These are phyloP conservation scores for Entomobrya proxima DNA, from an alignment of 2,888 invertebrate genomes.

Conservation along the genomic window DNA sequence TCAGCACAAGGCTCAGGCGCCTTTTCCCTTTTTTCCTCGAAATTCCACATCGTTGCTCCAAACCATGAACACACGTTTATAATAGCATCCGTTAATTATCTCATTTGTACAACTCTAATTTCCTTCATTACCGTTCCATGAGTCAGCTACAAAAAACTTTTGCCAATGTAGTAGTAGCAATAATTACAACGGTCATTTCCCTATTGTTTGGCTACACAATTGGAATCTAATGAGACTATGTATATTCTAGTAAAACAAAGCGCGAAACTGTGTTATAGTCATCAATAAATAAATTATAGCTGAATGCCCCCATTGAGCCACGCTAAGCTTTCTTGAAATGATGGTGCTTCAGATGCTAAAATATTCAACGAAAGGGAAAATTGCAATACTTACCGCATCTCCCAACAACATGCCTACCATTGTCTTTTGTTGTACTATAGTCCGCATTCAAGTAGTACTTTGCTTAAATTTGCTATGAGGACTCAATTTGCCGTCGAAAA, in stretches of 20 bases:
- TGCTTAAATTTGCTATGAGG: not conserved
- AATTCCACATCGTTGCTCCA: conserved; percentile 20
- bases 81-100: conserved; percentile 47
- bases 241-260: not conserved
- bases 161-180: not conserved
- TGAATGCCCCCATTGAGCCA: not conserved
- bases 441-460: not conserved
- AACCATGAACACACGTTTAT: conserved; percentile 43
- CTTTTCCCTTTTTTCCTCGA: not conserved
- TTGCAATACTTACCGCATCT: not conserved
- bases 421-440: not conserved
- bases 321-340: not conserved
- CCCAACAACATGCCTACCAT: not conserved
- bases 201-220: not conserved
- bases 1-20: too few species aligned
- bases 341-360: conserved; percentile 18
- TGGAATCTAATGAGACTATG: not conserved
- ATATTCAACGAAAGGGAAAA: conserved; percentile 13
- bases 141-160: not conserved
- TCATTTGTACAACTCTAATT: conserved; percentile 37
- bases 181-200: conserved; percentile 14
- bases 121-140: conserved; percentile 37
- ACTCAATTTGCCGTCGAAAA: not conserved
- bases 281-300: conserved; percentile 1
- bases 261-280: not conserved